These are phyloP conservation scores for Antechinus flavipes DNA, from an alignment of 2,113 vertebrate genomes.

Conservation along the genomic window DNA sequence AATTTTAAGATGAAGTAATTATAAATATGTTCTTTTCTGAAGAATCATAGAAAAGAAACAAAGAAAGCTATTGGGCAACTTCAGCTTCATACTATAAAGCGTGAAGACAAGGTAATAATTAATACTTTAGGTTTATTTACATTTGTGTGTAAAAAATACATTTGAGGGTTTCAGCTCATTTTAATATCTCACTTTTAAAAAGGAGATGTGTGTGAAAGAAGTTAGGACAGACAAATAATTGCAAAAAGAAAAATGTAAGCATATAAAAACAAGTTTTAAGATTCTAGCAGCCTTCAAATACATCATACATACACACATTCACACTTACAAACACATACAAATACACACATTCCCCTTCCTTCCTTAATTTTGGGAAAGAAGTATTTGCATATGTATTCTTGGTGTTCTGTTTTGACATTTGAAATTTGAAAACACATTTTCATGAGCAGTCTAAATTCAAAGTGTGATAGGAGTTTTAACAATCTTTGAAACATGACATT, in stretches of 20 bases:
- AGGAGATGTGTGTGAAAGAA: not conserved
- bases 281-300: not conserved
- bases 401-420: not conserved
- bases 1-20: not conserved
- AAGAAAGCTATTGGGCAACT: conserved; percentile 88
- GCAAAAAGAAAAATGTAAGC: not conserved
- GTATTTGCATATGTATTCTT: not conserved
- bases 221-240: not conserved
- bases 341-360: not conserved
- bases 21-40: conserved; percentile 55
- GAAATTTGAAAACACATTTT: conserved; percentile 2
- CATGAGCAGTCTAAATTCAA: not conserved
- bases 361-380: not conserved
- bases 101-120: conserved; percentile 86
- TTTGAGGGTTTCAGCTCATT: not conserved
- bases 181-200: not conserved
- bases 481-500: not conserved
- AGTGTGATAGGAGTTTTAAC: not conserved
- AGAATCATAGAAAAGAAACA: conserved; percentile 88
- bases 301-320: not conserved
- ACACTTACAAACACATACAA: too few species aligned
- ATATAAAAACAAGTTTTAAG: not conserved
- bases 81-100: conserved; percentile 86
- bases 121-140: conserved; percentile 29
- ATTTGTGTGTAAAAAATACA: not conserved